Percentiles rank a stretch among this genome's conserved stretches.
phyloP scores from a whole-genome alignment of 2,797 vertebrate species.

The Tamandua tetradactyla region DNA sequence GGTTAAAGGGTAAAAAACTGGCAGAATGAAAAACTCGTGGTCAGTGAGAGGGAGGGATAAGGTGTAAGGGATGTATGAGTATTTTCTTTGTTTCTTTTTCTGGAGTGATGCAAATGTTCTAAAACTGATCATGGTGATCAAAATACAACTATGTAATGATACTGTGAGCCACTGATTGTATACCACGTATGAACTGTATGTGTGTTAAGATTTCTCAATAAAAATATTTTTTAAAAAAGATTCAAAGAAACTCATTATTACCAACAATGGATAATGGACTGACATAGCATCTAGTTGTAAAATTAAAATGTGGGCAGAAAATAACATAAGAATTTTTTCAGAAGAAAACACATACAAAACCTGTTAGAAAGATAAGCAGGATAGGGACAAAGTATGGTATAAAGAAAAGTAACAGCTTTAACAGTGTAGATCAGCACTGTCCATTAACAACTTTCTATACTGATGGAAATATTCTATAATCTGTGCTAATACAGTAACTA shows the following conservation, averaged over 20 bases:
- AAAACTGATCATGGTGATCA: no score
- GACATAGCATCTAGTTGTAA: neutral
- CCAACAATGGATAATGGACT: slow-evolving; percentile 23
- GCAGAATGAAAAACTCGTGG: no score
- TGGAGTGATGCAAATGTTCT: no score
- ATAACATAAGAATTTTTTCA: neutral
- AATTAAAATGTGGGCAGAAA: slow-evolving; percentile 8
- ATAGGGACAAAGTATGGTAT: neutral
- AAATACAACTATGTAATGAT: no score
- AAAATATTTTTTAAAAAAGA: no score
- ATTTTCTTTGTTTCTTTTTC: no score
- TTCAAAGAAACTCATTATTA: neutral
- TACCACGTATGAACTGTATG: no score
- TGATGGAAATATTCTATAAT: neutral
- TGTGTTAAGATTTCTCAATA: no score
- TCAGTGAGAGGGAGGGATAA: no score
- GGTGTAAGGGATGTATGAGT: no score
- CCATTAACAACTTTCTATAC: neutral
- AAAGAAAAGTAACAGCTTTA: neutral
- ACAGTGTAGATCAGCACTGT: neutral
- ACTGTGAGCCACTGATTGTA: no score
- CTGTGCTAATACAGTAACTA: neutral
- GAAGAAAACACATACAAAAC: slow-evolving; percentile 10
- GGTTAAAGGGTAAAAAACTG: no score
- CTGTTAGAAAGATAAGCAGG: neutral